Evolutionary conservation across 2,797 vertebrate genomes (phyloP).

Genomic region (Pteronotus mesoamericanus): DNA sequence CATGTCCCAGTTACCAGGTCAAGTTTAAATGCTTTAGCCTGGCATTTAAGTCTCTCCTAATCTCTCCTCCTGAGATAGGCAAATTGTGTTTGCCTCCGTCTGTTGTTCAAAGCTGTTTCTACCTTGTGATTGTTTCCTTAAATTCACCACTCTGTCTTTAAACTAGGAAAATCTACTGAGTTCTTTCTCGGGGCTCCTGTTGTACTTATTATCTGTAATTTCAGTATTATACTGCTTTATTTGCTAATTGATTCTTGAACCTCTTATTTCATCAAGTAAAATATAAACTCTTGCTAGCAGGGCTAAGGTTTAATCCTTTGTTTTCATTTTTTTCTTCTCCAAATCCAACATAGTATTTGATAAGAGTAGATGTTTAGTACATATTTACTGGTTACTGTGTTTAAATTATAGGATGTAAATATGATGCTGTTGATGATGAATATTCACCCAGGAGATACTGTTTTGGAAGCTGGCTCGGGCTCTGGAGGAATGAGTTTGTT

Average conservation of each 20-base stretch:
- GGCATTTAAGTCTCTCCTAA: not conserved
- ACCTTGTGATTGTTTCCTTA: not conserved
- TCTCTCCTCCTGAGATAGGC: not conserved
- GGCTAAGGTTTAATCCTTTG: not conserved
- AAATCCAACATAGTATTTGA: not conserved
- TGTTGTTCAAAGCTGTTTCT: not conserved
- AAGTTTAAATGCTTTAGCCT: not conserved
- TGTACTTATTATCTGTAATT: not conserved
- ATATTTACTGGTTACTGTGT: not conserved
- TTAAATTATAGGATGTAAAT: constrained; percentile 82
- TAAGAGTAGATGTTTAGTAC: not conserved
- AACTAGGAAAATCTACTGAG: not conserved
- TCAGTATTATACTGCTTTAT: not conserved
- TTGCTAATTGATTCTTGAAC: not conserved
- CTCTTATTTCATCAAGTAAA: not conserved
- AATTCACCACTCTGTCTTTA: not conserved
- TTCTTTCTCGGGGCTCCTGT: not conserved
- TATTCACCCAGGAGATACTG: constrained; percentile 87
- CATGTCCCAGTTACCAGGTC: not conserved
- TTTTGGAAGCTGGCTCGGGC: constrained; percentile 93
- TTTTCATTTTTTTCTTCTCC: not conserved
- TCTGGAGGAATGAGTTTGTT: constrained; percentile 93
- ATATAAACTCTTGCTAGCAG: not conserved
- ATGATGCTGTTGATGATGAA: constrained; percentile 89
- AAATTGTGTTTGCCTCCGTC: not conserved